These are phyloP conservation scores for Platypus cylindrus DNA, from an alignment of 2,888 invertebrate genomes.

Conservation along the genomic window DNA sequence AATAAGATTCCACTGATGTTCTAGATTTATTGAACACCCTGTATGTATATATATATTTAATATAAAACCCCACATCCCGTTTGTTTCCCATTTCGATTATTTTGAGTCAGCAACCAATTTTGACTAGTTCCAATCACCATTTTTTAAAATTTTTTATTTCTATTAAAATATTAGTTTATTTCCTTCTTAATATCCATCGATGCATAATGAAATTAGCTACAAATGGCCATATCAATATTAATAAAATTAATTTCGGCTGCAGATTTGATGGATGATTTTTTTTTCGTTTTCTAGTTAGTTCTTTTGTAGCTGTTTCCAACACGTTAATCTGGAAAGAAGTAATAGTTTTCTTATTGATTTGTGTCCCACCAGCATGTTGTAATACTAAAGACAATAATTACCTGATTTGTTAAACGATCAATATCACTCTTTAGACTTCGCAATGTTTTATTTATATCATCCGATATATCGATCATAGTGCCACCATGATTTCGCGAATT, in stretches of 20 bases:
- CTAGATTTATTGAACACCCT: too few species aligned
- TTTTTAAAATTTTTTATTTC: neutral
- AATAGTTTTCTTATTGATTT: neutral
- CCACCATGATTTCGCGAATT: too few species aligned
- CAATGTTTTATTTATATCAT: slow-evolving; percentile 38
- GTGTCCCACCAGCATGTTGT: neutral
- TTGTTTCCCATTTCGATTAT: too few species aligned
- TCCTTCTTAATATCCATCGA: slow-evolving; percentile 23
- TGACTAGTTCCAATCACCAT: slow-evolving; percentile 3
- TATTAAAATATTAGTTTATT: slow-evolving; percentile 10
- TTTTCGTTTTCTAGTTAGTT: slow-evolving; percentile 13
- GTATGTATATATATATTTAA: too few species aligned
- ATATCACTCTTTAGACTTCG: slow-evolving; percentile 33
- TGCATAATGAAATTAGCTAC: slow-evolving; percentile 37
- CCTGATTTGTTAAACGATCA: slow-evolving; percentile 8
- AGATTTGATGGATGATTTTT: slow-evolving; percentile 17
- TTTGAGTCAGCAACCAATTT: too few species aligned
- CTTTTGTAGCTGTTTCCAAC: slow-evolving; percentile 30
- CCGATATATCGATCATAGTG: slow-evolving; percentile 37
- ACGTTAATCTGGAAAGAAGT: slow-evolving; percentile 16
- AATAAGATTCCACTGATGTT: too few species aligned
- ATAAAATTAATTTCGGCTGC: slow-evolving; percentile 36
- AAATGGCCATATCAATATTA: slow-evolving; percentile 56
- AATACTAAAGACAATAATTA: slow-evolving; percentile 1
- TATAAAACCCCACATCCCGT: too few species aligned